These are phyloP conservation scores for Drosophila simulans DNA, from an alignment of 1,140 invertebrate genomes.

Conservation along the genomic window DNA sequence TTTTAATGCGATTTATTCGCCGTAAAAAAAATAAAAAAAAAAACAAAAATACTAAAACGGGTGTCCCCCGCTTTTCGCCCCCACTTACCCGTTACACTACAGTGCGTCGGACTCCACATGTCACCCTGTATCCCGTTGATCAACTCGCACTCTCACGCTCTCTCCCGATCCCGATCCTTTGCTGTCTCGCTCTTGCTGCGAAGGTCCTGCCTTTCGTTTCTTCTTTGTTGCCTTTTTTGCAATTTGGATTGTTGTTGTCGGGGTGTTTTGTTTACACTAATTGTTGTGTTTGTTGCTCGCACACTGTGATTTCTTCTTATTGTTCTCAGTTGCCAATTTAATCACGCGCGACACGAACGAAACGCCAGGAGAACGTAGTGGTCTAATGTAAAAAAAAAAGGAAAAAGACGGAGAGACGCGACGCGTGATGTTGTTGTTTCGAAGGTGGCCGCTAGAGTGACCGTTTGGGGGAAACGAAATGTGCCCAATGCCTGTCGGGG, in stretches of 20 bases:
- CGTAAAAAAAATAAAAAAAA: slow-evolving; percentile 11
- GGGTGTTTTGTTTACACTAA: neutral
- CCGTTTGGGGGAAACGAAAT: neutral
- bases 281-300: slow-evolving; percentile 4
- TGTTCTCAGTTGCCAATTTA: slow-evolving; percentile 11
- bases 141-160: neutral
- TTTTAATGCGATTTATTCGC: slow-evolving; percentile 63
- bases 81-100: slow-evolving; percentile 76
- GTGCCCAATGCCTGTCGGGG: neutral
- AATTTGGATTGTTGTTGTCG: neutral
- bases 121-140: slow-evolving; percentile 38
- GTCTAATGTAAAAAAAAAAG: slow-evolving; percentile 37
- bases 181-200: neutral
- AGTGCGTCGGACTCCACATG: slow-evolving; percentile 80
- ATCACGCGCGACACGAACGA: slow-evolving; percentile 36
- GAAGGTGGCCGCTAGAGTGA: slow-evolving; percentile 18
- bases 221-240: neutral
- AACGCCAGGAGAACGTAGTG: slow-evolving; percentile 12
- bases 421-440: slow-evolving; percentile 12
- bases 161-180: neutral
- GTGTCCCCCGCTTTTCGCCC: slow-evolving; percentile 28
- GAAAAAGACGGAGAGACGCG: slow-evolving; percentile 31
- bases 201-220: slow-evolving; percentile 14
- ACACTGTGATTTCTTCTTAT: neutral
- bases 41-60: slow-evolving; percentile 17